Evolutionary conservation across 2,888 invertebrate genomes (phyloP), one percentile per base, ranked within the genome.

Genomic region (Chironomus riparius): DNA sequence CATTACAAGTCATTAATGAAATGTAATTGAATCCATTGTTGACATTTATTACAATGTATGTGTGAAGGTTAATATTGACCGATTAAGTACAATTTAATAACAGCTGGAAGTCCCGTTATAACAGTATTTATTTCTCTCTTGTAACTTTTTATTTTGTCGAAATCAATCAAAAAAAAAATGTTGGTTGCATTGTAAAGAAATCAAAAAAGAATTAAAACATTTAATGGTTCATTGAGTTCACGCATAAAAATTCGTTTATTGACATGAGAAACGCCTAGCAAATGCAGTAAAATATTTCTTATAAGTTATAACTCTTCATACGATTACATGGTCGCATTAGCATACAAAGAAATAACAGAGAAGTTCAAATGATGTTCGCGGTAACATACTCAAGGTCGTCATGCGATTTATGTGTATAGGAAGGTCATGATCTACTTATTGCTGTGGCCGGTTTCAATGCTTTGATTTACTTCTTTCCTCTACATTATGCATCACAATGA

Each of bases 341-440:
- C 74, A 74, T 74, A 74, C 68, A 47, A 21, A n/a, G 47, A 13
- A 4, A 21, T 65, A 15, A 50, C 15, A 50, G 13, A 18, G 24
- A 65, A 47, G 73, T 38, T 38, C 38, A 38, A 10, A 38, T 2
- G 38, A 28, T 68, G 7, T 56, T 15, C 28, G 56, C 56, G 71
- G 38, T 28, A 65, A 22, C 21, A 18, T 22, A 18, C 47, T 73
- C 73, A 73, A 73, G 73, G 65, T 65, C 73, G 47, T 28, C 18
- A 61, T 65, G 21, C 24, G 65, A 65, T 18, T 22, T 38, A 65
- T 21, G 56, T 50, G 12, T n/a, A 6, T 24, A 65, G 21, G 65
- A 50, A 72, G 73, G 62, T 73, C 73, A 56, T 47, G 73, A 73
- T 72, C 56, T 18, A 72, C 56, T 72, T 72, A 70, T 70, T 15